Conservation (phyloP, 2,113 vertebrate species). For the Benitochromis conjunctus region DNA sequence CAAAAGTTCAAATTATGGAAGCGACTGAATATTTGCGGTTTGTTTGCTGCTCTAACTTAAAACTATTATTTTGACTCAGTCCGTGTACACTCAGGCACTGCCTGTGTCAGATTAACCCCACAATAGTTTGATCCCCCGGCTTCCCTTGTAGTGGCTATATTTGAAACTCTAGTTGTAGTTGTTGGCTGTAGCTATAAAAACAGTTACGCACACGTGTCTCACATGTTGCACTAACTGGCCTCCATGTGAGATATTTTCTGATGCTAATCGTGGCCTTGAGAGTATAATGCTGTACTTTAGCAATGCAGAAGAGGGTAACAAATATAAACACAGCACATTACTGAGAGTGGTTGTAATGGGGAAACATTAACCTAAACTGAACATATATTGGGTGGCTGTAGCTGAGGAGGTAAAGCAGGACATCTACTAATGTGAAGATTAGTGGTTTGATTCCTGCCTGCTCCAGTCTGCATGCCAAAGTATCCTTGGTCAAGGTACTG, state of each 20-base stretch:
- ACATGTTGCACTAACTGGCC: not conserved
- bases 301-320: not conserved
- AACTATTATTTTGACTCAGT: not conserved
- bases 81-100: not conserved
- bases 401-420: not conserved
- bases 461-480: not conserved
- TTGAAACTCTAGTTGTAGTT: not conserved
- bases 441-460: not conserved
- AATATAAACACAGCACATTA: not conserved
- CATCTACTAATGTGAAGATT: not conserved
- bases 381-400: not conserved
- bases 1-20: not conserved
- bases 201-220: not conserved
- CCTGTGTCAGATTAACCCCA: not conserved
- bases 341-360: not conserved
- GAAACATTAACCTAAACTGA: not conserved
- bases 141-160: not conserved
- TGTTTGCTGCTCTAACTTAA: not conserved
- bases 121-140: not conserved
- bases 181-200: not conserved
- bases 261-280: not conserved
- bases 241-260: not conserved
- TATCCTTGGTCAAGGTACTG: not conserved
- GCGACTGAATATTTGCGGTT: not conserved
- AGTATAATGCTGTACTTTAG: not conserved